A percentile compares a stretch with the other conserved stretches of the same genome.
Conservation (phyloP, 1,140 invertebrate species). For the Charaxes varanes region DNA sequence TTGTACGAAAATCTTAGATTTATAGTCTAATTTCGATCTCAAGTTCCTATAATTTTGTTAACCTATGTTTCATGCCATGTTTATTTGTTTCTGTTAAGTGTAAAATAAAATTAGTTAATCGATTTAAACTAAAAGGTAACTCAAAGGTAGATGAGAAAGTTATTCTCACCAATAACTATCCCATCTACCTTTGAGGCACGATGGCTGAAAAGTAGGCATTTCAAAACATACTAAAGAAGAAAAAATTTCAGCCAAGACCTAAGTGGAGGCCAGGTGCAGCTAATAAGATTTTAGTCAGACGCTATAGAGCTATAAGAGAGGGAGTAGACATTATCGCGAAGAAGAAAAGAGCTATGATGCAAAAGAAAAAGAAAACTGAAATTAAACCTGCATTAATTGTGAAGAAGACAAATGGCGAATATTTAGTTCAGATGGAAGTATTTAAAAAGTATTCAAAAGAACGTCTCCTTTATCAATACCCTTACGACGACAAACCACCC, state of each 20-base stretch:
- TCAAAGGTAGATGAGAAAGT: too few species aligned
- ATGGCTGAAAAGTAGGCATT: too few species aligned
- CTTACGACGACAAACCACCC: conserved; percentile 61
- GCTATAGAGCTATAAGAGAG: conserved; percentile 49
- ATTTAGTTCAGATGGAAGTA: conserved; percentile 63
- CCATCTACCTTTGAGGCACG: too few species aligned
- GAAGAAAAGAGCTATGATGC: conserved; percentile 59
- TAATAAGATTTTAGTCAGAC: conserved; percentile 49
- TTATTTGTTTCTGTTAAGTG: too few species aligned
- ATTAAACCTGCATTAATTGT: conserved; percentile 57
- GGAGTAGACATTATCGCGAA: conserved; percentile 52
- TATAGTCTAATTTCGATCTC: too few species aligned
- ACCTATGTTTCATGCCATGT: too few species aligned
- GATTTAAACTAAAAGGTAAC: too few species aligned
- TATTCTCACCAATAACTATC: too few species aligned
- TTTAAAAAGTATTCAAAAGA: conserved; percentile 66
- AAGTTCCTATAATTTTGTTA: too few species aligned
- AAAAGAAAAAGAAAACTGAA: conserved; percentile 59
- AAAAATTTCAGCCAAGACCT: conserved; percentile 50
- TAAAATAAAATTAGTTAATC: too few species aligned
- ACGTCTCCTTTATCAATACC: conserved; percentile 53
- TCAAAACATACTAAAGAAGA: too few species aligned
- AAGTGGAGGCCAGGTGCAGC: conserved; percentile 58
- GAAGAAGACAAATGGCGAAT: conserved; percentile 57
- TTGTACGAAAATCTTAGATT: too few species aligned